Percentiles rank a stretch among this genome's conserved stretches.
These are phyloP conservation scores for Hirudinaria manillensis DNA, from an alignment of 2,888 invertebrate species.

Conservation along the genomic window DNA sequence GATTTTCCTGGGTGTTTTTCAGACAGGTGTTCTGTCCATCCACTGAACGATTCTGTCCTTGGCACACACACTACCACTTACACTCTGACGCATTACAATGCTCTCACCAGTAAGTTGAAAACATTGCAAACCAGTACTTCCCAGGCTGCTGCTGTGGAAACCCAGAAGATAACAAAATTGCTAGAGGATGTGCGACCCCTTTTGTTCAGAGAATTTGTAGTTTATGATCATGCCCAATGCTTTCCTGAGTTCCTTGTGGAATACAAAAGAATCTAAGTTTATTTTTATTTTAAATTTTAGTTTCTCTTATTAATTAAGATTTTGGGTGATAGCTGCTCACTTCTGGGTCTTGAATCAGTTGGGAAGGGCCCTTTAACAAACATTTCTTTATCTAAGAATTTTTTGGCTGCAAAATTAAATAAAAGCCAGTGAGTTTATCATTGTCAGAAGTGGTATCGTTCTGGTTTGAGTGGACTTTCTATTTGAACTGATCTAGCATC, in stretches of 20 bases:
- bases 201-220: constrained; percentile 43
- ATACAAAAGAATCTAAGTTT: constrained; percentile 17
- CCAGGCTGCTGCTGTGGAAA: background rate
- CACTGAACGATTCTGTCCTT: constrained; percentile 28
- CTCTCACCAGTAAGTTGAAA: background rate
- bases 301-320: too few species aligned
- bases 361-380: too few species aligned
- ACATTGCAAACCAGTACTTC: background rate
- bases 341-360: too few species aligned
- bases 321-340: too few species aligned
- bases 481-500: too few species aligned
- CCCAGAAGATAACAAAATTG: background rate
- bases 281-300: too few species aligned
- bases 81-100: background rate
- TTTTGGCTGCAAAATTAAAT: too few species aligned
- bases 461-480: too few species aligned
- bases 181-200: background rate
- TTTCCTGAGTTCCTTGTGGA: constrained; percentile 43
- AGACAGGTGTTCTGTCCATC: constrained; percentile 9
- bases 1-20: background rate
- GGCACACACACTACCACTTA: constrained; percentile 25
- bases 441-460: too few species aligned
- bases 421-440: too few species aligned
- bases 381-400: too few species aligned
- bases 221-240: constrained; percentile 41